Evolutionary conservation across 2,113 vertebrate genomes (phyloP).

Genomic region (Psephotus haematonotus): DNA sequence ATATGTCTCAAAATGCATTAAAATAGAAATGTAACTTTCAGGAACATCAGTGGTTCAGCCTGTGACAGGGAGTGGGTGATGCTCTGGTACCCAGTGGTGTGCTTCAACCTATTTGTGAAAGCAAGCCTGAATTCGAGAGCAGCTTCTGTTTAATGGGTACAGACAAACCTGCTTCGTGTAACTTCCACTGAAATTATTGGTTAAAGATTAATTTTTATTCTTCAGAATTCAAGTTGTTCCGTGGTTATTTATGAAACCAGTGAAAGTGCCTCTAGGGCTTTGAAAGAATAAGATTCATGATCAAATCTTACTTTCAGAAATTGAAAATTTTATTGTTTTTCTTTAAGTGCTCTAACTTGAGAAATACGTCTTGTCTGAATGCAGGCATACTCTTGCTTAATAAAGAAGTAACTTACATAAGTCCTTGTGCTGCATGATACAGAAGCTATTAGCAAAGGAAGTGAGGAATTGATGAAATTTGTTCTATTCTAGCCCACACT

Average conservation of each 20-base stretch:
- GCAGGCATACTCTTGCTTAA: neutral
- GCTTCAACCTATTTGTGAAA: neutral
- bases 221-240: neutral
- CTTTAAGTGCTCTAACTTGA: neutral
- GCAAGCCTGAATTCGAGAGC: neutral
- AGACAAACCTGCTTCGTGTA: neutral
- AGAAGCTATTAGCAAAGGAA: neutral
- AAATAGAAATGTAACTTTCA: neutral
- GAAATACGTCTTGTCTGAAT: neutral
- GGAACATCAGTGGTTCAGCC: neutral
- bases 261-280: neutral
- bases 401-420: neutral
- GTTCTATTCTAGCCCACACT: neutral
- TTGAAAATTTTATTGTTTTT: neutral
- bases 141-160: too few relatives aligned
- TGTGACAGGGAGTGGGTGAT: neutral
- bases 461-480: neutral
- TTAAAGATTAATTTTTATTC: neutral
- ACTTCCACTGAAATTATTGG: neutral
- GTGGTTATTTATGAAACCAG: neutral
- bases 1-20: neutral
- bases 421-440: neutral
- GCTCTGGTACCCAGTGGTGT: neutral
- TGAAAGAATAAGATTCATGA: neutral
- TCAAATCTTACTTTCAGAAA: neutral